These are phyloP conservation scores for Cinclus cinclus DNA, from an alignment of 2,113 vertebrate genomes.

Conservation along the genomic window DNA sequence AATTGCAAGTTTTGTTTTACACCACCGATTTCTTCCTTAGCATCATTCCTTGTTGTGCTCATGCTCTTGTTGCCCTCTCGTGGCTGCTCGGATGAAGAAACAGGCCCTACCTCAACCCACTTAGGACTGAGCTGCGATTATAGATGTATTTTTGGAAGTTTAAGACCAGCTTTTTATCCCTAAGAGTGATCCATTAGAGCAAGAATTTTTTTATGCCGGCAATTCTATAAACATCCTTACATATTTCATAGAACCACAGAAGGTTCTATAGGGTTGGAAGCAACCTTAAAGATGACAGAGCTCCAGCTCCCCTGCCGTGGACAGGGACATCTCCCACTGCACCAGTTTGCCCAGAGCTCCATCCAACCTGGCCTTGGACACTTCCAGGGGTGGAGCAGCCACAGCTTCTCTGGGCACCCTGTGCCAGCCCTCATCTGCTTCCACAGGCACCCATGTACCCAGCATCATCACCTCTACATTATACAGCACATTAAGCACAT, in stretches of 20 bases:
- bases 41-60: background rate
- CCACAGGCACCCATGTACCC: rapidly evolving
- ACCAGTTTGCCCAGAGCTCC: background rate
- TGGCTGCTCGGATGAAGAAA: background rate
- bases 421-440: background rate
- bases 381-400: background rate
- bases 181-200: background rate
- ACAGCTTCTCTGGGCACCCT: background rate
- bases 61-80: constrained; percentile 62
- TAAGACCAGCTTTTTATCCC: background rate
- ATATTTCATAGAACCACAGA: rapidly evolving
- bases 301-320: background rate
- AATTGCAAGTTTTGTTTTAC: rapidly evolving
- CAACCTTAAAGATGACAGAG: rapidly evolving
- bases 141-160: rapidly evolving
- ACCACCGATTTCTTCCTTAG: rapidly evolving
- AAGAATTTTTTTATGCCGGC: background rate
- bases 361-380: background rate
- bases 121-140: rapidly evolving
- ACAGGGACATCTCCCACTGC: rapidly evolving
- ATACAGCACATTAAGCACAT: rapidly evolving
- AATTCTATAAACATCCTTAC: background rate
- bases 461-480: rapidly evolving
- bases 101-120: background rate
- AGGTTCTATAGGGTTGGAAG: background rate